Evolutionary conservation across 2,797 vertebrate genomes (phyloP), one percentile per base, ranked within the genome.

Genomic region (Amblyopsis hoosieri): DNA sequence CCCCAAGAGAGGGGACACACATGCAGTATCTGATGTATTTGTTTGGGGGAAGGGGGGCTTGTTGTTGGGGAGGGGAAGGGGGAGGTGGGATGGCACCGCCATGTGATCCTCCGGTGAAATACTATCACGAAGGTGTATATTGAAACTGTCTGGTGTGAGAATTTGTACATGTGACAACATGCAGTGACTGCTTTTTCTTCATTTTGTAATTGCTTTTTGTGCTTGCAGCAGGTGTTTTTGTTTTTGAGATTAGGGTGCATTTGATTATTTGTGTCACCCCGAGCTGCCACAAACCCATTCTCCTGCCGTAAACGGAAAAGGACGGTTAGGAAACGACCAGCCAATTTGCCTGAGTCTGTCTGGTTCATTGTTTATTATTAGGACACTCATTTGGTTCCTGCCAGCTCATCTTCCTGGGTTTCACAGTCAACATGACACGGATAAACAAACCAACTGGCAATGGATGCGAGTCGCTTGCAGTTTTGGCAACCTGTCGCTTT

Each of bases 371-470:
- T 77, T 84, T 90, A 82, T 86, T 83, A 80, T 87, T 79, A 75
- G 76, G 72, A 76, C 64, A 64, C 71, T 48, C 46, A 53, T 75
- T 79, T 80, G 76, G 58, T 80, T 76, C 70, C 64, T 75, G 78
- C 79, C 74, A 78, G 52, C 72, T 84, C 78, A 86, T 86, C 84
- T 85, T 79, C 72, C 55, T n/a, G 58, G 68, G 74, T 63, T 72
- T 80, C 71, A 13, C 71, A 75, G 69, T 84, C 76, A 66, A 67
- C 77, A 76, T 71, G 63, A 33, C 29, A 11, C 60, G 66, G 50
- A 56, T 54, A 60, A 72, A 76, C 67, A 76, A 82, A 81, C 69
- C 81, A 67, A 71, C 51, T 42, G 55, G 71, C 72, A 62, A 51
- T 53, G 51, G 52, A 54, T 48, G 15, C 14, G 3, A 37, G 52